Conservation (phyloP, 1,140 invertebrate species). For the Pteromalus puparum region DNA sequence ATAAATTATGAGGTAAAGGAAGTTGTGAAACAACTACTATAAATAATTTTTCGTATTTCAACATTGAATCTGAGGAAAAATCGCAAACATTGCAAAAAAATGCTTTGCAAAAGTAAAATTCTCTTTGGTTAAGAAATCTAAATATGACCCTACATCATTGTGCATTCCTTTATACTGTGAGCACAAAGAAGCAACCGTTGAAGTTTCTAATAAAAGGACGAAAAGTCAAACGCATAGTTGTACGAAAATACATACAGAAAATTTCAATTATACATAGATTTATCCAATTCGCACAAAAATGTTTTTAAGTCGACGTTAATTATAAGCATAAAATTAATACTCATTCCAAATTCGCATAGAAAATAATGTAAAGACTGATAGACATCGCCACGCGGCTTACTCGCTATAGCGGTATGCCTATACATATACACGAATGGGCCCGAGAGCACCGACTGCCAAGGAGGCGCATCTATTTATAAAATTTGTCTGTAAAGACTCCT, state of each 20-base stretch:
- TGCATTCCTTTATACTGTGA: background rate
- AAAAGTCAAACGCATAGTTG: background rate
- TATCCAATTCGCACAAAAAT: background rate
- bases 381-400: background rate
- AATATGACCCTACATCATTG: background rate
- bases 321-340: background rate
- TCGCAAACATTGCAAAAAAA: too few relatives aligned
- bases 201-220: background rate
- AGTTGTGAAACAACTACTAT: too few relatives aligned
- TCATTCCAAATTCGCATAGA: background rate
- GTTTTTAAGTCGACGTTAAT: background rate
- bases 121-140: background rate
- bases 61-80: too few relatives aligned
- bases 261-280: background rate
- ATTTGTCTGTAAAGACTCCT: slow-evolving; percentile 61
- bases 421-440: background rate
- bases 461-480: slow-evolving; percentile 66
- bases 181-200: background rate
- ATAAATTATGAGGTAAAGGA: too few relatives aligned
- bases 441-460: slow-evolving; percentile 54
- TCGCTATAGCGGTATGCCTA: background rate
- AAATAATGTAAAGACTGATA: background rate
- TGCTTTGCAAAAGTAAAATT: background rate
- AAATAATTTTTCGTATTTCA: background rate
- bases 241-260: background rate